phyloP scores from a whole-genome alignment of 1,140 invertebrate genomes.

The Frieseomelitta varia region DNA sequence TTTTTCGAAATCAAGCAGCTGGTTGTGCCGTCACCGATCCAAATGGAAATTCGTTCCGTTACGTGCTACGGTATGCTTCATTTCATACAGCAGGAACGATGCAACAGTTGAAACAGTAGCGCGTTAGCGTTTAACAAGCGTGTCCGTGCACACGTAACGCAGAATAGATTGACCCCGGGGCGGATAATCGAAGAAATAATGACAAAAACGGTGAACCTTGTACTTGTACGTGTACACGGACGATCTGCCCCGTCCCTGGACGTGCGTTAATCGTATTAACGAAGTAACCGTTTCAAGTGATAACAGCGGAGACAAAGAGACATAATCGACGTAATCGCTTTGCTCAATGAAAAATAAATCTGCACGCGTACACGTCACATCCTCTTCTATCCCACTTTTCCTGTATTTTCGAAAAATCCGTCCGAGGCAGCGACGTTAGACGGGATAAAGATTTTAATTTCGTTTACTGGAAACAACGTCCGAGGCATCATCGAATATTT shows the following conservation, averaged over 20 bases:
- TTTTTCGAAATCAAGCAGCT: no score
- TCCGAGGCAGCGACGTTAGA: neutral
- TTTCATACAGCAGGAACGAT: neutral
- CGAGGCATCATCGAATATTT: neutral
- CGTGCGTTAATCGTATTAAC: neutral
- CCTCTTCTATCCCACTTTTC: neutral
- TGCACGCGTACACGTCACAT: neutral
- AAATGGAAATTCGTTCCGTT: no score
- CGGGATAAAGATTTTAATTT: neutral
- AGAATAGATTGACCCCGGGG: neutral
- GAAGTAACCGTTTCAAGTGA: slow-evolving; percentile 1
- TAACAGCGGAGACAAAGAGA: neutral
- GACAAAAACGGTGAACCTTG: slow-evolving; percentile 12
- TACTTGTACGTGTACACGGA: slow-evolving; percentile 4
- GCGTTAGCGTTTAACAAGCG: neutral
- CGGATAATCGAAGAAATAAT: neutral
- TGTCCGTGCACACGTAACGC: neutral
- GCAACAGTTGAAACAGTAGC: neutral
- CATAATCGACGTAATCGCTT: neutral
- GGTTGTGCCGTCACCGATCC: no score
- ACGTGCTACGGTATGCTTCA: neutral
- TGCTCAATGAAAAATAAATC: neutral
- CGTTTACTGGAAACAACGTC: neutral
- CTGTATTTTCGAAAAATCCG: neutral
- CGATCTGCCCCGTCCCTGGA: neutral